These are phyloP conservation scores for Panthera uncia DNA, from an alignment of 2,113 vertebrate genomes.

Conservation along the genomic window DNA sequence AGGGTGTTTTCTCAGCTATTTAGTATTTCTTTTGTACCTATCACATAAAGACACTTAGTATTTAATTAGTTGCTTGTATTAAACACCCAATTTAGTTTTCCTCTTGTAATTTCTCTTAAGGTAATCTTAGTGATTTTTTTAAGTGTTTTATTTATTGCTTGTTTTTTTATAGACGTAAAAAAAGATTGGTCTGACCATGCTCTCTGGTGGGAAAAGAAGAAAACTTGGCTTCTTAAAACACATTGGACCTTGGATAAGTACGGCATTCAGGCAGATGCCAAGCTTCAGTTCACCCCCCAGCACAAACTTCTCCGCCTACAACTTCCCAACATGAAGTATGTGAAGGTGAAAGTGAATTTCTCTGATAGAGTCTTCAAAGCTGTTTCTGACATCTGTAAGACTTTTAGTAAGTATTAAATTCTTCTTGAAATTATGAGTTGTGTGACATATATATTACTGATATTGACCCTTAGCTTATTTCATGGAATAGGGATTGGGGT, in stretches of 20 bases:
- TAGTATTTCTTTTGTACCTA: neutral
- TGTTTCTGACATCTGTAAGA: slow-evolving; percentile 99
- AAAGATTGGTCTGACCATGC: slow-evolving; percentile 99
- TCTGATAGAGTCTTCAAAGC: slow-evolving; percentile 99
- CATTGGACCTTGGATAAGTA: slow-evolving; percentile 99
- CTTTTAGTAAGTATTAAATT: slow-evolving; percentile 95
- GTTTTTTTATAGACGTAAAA: slow-evolving; percentile 92
- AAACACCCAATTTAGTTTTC: slow-evolving; percentile 9
- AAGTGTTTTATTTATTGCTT: slow-evolving; percentile 37
- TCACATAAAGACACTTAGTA: neutral
- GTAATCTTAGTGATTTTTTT: slow-evolving; percentile 31
- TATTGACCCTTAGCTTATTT: neutral
- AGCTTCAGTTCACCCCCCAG: slow-evolving; percentile 97
- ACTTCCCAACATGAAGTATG: slow-evolving; percentile 99
- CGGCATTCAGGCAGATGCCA: slow-evolving; percentile 97
- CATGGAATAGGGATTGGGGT: neutral
- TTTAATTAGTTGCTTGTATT: slow-evolving; percentile 32
- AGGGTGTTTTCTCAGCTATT: neutral
- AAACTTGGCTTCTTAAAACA: slow-evolving; percentile 98
- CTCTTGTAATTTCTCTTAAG: slow-evolving; percentile 35
- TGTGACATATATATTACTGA: neutral
- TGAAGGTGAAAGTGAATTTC: slow-evolving; percentile 99
- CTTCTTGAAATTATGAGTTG: neutral
- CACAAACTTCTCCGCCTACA: slow-evolving; percentile 98
- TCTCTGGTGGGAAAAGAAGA: slow-evolving; percentile 99